A percentile compares a stretch with the other conserved stretches of the same genome.
phyloP scores from a whole-genome alignment of 2,888 invertebrate species.

The Sycophila texana region DNA sequence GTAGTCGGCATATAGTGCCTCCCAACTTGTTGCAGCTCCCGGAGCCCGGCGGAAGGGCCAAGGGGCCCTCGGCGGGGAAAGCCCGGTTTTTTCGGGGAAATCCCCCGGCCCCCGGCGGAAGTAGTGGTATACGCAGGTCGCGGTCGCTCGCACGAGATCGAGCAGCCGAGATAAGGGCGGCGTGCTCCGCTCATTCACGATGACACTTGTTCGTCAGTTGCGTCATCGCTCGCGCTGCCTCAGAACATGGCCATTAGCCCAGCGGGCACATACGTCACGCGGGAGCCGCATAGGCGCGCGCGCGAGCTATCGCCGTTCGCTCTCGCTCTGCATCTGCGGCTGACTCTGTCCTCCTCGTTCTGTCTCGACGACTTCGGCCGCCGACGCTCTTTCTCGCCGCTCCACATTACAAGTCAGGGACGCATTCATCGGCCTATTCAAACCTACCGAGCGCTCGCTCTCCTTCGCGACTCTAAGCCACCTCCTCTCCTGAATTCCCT shows the following conservation, averaged over 20 bases:
- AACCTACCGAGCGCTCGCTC: slow-evolving; percentile 8
- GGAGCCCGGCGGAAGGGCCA: too few species aligned
- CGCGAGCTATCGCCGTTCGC: not conserved
- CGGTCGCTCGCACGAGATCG: too few species aligned
- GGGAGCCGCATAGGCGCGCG: not conserved
- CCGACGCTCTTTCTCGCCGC: not conserved
- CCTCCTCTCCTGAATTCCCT: not conserved
- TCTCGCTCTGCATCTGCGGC: not conserved
- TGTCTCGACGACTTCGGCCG: not conserved
- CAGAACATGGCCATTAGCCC: too few species aligned
- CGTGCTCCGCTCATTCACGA: slow-evolving; percentile 18
- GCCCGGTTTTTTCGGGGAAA: too few species aligned
- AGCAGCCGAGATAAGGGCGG: not conserved
- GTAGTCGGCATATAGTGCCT: too few species aligned
- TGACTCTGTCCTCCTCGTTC: not conserved
- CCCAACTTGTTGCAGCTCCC: too few species aligned
- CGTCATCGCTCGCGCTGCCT: not conserved
- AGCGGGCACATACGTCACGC: slow-evolving; percentile 10
- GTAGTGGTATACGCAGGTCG: too few species aligned
- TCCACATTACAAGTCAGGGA: slow-evolving; percentile 42
- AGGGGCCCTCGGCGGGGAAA: too few species aligned
- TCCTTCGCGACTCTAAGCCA: not conserved
- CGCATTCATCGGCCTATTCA: slow-evolving; percentile 52
- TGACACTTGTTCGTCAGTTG: slow-evolving; percentile 51
- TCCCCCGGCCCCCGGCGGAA: too few species aligned